phyloP scores from a whole-genome alignment of 2,797 vertebrate species.

The Aeoliscus strigatus region DNA sequence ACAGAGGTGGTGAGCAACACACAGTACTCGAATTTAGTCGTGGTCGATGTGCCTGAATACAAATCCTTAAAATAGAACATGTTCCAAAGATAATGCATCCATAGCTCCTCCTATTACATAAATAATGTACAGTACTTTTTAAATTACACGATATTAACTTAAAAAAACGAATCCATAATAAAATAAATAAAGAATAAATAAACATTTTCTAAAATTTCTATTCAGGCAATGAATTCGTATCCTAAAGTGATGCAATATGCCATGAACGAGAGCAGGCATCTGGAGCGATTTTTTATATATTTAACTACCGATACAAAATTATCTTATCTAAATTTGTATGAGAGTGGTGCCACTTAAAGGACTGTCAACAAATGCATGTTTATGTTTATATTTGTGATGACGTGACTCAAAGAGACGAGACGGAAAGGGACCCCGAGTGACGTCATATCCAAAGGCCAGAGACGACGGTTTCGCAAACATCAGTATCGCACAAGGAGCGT shows the following conservation, averaged over 20 bases:
- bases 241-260: constrained; percentile 74
- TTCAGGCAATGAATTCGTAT: constrained; percentile 34
- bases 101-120: no score
- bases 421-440: constrained; percentile 25
- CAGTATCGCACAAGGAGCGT: constrained; percentile 20
- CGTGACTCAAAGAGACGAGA: constrained; percentile 16
- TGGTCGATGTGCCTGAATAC: constrained; percentile 49
- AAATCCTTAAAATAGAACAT: no score
- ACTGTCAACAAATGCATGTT: background rate
- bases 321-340: no score
- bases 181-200: no score
- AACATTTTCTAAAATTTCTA: no score
- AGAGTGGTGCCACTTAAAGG: no score
- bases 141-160: no score
- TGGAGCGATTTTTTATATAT: background rate
- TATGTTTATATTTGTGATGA: constrained; percentile 14
- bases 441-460: constrained; percentile 40
- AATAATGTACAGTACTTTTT: no score
- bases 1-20: constrained; percentile 12
- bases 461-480: background rate
- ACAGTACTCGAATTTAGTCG: constrained; percentile 12
- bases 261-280: constrained; percentile 17
- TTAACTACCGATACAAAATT: no score
- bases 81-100: no score
- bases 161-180: no score